Percentiles rank a stretch among this genome's conserved stretches.
Evolutionary conservation across 2,888 invertebrate genomes (phyloP).

Genomic region (Ophioninae sp.): DNA sequence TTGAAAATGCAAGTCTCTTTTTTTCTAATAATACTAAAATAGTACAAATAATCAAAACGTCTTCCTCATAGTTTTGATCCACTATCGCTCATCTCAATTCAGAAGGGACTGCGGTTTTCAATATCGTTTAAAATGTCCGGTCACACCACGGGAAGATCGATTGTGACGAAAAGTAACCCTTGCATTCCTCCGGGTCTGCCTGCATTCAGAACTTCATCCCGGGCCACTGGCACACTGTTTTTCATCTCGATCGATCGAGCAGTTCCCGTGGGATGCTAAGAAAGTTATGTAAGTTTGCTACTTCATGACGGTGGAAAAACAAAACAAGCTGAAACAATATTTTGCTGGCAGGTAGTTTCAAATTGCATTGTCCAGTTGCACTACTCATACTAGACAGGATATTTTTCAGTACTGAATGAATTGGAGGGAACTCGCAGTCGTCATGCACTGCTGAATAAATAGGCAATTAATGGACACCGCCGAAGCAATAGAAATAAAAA

Average conservation of each 20-base stretch:
- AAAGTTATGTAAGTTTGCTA: not conserved
- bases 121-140: not conserved
- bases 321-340: not conserved
- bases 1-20: not conserved
- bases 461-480: not conserved
- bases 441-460: not conserved
- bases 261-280: not conserved
- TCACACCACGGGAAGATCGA: not conserved
- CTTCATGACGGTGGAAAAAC: not conserved
- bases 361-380: not conserved
- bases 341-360: not conserved
- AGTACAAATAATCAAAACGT: conserved; percentile 18
- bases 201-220: not conserved
- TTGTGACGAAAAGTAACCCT: not conserved
- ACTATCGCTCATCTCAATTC: not conserved
- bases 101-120: not conserved
- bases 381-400: not conserved
- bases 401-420: not conserved
- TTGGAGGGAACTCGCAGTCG: not conserved
- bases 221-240: not conserved
- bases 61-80: not conserved
- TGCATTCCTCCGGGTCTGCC: not conserved
- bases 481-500: no score
- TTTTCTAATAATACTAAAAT: conserved; percentile 13
- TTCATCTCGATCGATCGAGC: not conserved